Conservation (phyloP, 2,888 invertebrate genomes). For the Phalera bucephala region DNA sequence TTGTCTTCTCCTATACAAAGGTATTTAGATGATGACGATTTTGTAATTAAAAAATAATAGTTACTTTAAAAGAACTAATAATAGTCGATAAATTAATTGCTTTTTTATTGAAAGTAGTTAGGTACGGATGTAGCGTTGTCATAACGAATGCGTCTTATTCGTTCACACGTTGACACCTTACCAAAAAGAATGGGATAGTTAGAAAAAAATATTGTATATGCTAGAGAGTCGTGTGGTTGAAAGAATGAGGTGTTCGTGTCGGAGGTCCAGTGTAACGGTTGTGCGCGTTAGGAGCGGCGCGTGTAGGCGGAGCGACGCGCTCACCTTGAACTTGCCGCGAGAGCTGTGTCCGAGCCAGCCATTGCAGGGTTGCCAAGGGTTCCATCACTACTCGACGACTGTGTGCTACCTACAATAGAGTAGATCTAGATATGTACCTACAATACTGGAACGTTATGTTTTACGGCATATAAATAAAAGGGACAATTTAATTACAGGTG, state of each 20-base stretch:
- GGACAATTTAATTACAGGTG: too few relatives aligned
- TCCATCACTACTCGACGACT: neutral
- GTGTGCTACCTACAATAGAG: too few relatives aligned
- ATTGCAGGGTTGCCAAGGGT: constrained; percentile 6
- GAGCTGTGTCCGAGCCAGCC: constrained; percentile 49
- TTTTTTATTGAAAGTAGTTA: constrained; percentile 1
- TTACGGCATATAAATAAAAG: too few relatives aligned
- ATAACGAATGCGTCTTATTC: constrained; percentile 23
- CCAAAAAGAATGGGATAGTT: constrained; percentile 35
- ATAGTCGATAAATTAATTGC: constrained; percentile 2
- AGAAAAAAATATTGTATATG: constrained; percentile 51
- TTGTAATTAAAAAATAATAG: constrained; percentile 10
- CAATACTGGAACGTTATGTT: too few relatives aligned
- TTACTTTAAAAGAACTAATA: constrained; percentile 2
- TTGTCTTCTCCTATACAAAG: neutral
- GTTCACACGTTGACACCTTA: constrained; percentile 43
- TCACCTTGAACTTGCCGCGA: constrained; percentile 82
- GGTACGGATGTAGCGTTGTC: constrained; percentile 2
- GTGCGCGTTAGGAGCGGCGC: constrained; percentile 62
- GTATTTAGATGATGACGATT: neutral
- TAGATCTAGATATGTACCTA: too few relatives aligned
- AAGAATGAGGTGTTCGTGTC: constrained; percentile 58
- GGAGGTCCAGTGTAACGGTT: constrained; percentile 72
- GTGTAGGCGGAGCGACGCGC: constrained; percentile 79
- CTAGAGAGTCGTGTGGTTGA: constrained; percentile 47